Evolutionary conservation across 2,888 invertebrate species (phyloP).

Genomic region (Cylindroiulus punctatus): DNA sequence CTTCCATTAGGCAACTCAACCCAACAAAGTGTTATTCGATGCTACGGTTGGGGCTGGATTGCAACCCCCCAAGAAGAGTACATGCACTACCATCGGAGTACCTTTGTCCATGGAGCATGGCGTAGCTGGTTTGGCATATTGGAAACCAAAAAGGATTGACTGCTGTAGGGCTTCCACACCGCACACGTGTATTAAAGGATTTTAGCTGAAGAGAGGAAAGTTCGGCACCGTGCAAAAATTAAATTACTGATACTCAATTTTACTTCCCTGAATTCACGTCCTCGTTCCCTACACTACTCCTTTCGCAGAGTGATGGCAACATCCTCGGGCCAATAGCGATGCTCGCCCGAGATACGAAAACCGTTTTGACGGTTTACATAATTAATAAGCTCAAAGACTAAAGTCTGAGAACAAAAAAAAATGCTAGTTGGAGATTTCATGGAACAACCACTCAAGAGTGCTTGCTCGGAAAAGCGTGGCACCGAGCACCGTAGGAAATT

Average conservation of each 20-base stretch:
- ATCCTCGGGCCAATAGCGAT: background rate
- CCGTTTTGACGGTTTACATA: constrained; percentile 34
- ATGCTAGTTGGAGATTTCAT: background rate
- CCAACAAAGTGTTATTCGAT: constrained; percentile 34
- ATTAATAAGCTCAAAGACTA: constrained; percentile 42
- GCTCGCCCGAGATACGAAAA: constrained; percentile 5
- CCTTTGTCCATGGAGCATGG: background rate
- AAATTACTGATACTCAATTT: constrained; percentile 32
- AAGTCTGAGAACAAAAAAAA: background rate
- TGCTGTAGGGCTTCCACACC: background rate
- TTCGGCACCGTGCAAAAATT: constrained; percentile 4
- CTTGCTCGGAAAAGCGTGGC: too few relatives aligned
- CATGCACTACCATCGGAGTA: background rate
- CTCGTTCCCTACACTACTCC: background rate
- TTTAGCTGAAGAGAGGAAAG: constrained; percentile 38
- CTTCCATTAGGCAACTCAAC: constrained; percentile 27
- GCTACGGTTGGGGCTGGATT: background rate
- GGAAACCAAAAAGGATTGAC: constrained; percentile 16
- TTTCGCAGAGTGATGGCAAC: background rate
- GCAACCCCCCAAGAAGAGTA: background rate
- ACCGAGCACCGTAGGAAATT: background rate
- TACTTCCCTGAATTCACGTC: background rate
- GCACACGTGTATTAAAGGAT: background rate
- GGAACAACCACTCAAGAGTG: background rate
- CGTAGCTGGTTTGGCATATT: background rate